These are phyloP conservation scores for Natator depressus DNA, from an alignment of 2,113 vertebrate species.

Conservation along the genomic window DNA sequence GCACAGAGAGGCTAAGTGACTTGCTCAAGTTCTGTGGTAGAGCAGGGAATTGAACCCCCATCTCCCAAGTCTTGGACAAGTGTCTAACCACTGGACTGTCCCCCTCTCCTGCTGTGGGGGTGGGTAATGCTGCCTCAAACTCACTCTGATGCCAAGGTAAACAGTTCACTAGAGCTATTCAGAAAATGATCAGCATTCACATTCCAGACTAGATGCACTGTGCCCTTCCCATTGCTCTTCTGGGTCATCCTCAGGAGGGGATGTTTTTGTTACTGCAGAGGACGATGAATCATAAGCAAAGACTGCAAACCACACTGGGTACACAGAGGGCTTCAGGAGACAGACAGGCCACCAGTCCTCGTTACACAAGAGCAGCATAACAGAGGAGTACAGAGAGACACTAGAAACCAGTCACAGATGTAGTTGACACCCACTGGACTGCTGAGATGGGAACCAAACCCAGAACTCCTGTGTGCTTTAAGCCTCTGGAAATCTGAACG, in stretches of 20 bases:
- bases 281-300: fast-evolving
- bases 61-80: neutral
- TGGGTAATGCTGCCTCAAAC: neutral
- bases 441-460: neutral
- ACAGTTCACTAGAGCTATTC: neutral
- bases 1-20: neutral
- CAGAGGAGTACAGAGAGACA: no score
- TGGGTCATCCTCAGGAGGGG: fast-evolving
- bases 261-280: neutral
- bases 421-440: neutral
- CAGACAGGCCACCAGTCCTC: fast-evolving
- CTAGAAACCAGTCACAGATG: neutral
- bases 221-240: neutral
- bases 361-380: fast-evolving
- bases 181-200: neutral
- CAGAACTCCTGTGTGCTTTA: neutral
- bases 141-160: neutral
- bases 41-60: neutral
- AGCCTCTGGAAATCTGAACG: neutral
- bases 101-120: neutral
- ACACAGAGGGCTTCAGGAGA: neutral
- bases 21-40: neutral
- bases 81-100: neutral
- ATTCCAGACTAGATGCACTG: neutral
- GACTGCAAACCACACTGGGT: fast-evolving